A percentile compares a stretch with the other conserved stretches of the same genome.
These are phyloP conservation scores for Rhimphoctona megacephalus DNA, from an alignment of 2,888 invertebrate genomes.

Conservation along the genomic window DNA sequence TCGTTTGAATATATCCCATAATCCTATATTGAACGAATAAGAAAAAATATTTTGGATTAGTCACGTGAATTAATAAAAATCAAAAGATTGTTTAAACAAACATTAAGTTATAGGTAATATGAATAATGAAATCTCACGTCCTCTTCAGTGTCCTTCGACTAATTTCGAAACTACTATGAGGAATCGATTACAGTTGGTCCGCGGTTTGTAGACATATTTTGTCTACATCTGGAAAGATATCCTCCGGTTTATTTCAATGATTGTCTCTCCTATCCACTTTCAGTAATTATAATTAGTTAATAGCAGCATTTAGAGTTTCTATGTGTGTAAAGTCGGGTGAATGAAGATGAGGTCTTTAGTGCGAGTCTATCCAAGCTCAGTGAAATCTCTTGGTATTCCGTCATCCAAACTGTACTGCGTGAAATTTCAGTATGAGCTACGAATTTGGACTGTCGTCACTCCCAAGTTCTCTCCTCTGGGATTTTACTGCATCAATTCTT, in stretches of 20 bases:
- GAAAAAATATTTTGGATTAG: no score
- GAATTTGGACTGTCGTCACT: slow-evolving; percentile 40
- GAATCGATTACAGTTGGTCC: neutral
- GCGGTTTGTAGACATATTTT: slow-evolving; percentile 10
- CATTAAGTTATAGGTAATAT: neutral
- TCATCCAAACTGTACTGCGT: slow-evolving; percentile 43
- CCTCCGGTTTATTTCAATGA: slow-evolving; percentile 9
- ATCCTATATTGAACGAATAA: neutral
- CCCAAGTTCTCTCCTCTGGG: slow-evolving; percentile 21
- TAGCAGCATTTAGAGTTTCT: slow-evolving; percentile 39
- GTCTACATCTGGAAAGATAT: neutral
- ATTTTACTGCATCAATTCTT: slow-evolving; percentile 18
- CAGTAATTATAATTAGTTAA: slow-evolving; percentile 63
- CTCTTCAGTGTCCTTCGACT: neutral
- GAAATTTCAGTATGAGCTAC: slow-evolving; percentile 18
- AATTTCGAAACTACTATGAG: neutral
- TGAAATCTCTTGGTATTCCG: slow-evolving; percentile 20
- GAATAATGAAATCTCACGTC: neutral
- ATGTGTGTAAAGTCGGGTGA: slow-evolving; percentile 5
- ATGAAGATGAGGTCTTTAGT: slow-evolving; percentile 16
- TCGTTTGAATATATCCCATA: neutral
- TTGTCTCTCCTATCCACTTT: slow-evolving; percentile 30
- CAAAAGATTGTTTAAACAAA: neutral
- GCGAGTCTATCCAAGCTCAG: slow-evolving; percentile 21
- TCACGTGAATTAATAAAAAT: neutral